A percentile compares a stretch with the other conserved stretches of the same genome.
Conservation (phyloP, 1,140 invertebrate species). For the Aphelinus certus region DNA sequence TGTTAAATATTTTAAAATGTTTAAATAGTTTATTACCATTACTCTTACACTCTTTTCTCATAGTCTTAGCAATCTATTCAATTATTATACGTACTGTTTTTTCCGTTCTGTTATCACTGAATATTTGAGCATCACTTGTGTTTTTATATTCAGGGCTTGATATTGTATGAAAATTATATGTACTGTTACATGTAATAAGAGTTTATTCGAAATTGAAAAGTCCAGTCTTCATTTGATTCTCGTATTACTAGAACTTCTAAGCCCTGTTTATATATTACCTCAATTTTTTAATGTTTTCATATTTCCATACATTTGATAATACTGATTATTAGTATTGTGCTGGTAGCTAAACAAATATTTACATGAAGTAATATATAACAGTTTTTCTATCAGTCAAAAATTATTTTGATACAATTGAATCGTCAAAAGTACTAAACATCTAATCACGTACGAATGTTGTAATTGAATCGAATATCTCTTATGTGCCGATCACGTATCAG, state of each 20-base stretch:
- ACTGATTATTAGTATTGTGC: constrained; percentile 35
- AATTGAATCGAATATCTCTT: no score
- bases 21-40: constrained; percentile 26
- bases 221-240: constrained; percentile 33
- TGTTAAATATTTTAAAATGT: constrained; percentile 39
- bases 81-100: constrained; percentile 44
- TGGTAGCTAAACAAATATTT: constrained; percentile 14
- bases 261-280: constrained; percentile 39
- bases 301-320: constrained; percentile 24
- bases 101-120: constrained; percentile 37
- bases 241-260: constrained; percentile 27
- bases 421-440: no score
- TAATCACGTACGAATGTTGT: no score
- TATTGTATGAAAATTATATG: constrained; percentile 36
- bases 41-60: constrained; percentile 22
- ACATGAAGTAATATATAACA: no score
- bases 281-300: constrained; percentile 21
- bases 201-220: constrained; percentile 32
- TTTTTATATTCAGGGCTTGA: constrained; percentile 40
- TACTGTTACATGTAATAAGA: constrained; percentile 37
- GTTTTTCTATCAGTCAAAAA: no score
- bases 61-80: constrained; percentile 31
- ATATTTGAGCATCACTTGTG: constrained; percentile 35
- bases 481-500: no score
- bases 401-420: no score